These are phyloP conservation scores for Aphelocoma californica DNA, from an alignment of 2,797 vertebrate species.

Conservation along the genomic window DNA sequence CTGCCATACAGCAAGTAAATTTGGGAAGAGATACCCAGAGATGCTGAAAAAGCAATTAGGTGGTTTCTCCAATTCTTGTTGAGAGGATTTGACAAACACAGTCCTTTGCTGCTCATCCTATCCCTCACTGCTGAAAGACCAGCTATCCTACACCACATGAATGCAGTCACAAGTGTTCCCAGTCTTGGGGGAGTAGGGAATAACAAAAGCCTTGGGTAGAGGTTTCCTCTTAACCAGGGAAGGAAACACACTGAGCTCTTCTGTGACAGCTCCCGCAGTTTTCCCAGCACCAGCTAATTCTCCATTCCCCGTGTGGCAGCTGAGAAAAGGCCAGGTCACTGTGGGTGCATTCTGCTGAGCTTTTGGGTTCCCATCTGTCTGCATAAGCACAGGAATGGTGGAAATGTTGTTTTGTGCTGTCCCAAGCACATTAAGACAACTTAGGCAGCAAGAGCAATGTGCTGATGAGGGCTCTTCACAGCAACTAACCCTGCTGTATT, in stretches of 20 bases:
- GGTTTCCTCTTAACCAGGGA: background rate
- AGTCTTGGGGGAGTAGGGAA: background rate
- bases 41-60: background rate
- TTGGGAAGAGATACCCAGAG: background rate
- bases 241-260: background rate
- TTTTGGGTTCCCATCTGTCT: conserved; percentile 21
- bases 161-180: background rate
- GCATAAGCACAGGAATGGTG: conserved; percentile 2
- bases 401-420: conserved; percentile 21
- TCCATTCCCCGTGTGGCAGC: background rate
- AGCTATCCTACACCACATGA: background rate
- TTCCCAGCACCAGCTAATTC: background rate
- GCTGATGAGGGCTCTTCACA: conserved; percentile 37
- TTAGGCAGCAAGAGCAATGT: conserved; percentile 12
- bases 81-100: background rate
- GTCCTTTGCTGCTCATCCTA: background rate
- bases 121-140: background rate
- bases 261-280: background rate
- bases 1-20: background rate
- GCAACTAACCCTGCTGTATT: background rate
- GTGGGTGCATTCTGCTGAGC: conserved; percentile 18
- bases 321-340: background rate
- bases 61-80: background rate
- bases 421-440: conserved; percentile 40
- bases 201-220: background rate